phyloP scores from a whole-genome alignment of 2,113 vertebrate genomes.

The Blennius ocellaris region DNA sequence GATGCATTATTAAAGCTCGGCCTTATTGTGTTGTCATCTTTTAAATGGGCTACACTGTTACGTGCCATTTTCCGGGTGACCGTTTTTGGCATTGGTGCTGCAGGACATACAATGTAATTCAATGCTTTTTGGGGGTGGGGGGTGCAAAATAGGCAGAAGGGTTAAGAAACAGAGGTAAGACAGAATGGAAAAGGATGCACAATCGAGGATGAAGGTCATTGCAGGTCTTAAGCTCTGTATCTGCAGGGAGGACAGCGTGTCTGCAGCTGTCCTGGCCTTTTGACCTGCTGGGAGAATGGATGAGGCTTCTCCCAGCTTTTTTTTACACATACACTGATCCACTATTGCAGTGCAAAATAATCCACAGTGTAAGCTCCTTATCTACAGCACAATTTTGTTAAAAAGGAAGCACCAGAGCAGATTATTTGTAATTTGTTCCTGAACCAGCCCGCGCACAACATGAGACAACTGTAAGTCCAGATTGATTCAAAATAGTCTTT shows the following conservation, averaged over 20 bases:
- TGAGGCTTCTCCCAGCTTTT: constrained; percentile 31
- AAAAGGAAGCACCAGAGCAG: constrained; percentile 61
- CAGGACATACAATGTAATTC: constrained; percentile 9
- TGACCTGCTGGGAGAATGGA: constrained; percentile 60
- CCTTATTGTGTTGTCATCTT: constrained; percentile 58
- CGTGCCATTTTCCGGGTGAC: constrained; percentile 42
- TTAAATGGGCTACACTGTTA: constrained; percentile 46
- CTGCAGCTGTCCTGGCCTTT: constrained; percentile 68
- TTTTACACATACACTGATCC: constrained; percentile 63
- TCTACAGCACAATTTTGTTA: constrained; percentile 65
- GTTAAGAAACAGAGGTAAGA: not conserved
- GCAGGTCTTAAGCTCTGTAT: constrained; percentile 31
- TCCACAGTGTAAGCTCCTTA: constrained; percentile 81
- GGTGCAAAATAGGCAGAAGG: not conserved
- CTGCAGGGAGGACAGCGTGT: constrained; percentile 40
- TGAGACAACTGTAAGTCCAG: not conserved
- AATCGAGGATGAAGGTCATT: constrained; percentile 26
- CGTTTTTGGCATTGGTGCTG: constrained; percentile 48
- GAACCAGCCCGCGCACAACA: constrained; percentile 8
- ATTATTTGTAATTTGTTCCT: constrained; percentile 60
- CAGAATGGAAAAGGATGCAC: not conserved
- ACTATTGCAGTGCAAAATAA: constrained; percentile 69
- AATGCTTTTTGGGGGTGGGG: not conserved
- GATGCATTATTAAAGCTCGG: constrained; percentile 67
- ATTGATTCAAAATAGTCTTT: not conserved